Base-by-base conservation (phyloP, 2,113 vertebrate species). In the Hydrochoerus hydrochaeris region DNA sequence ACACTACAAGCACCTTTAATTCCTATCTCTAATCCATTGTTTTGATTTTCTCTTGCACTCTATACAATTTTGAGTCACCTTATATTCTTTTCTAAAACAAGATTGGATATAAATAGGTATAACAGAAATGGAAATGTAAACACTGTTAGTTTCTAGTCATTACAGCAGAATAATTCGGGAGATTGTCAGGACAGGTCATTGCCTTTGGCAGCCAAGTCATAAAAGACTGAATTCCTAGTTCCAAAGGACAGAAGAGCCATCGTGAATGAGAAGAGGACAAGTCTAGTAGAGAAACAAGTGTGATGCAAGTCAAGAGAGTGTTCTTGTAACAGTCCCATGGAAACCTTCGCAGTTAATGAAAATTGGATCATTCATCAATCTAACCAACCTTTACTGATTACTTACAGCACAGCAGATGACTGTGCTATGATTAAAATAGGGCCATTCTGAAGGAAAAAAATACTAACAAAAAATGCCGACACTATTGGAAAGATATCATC, bases 31-130 rank as follows among this genome's bases (percentile, higher is more conserved):
- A 41, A 49, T 44, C 5, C 67, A 19, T 52, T 62, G 16, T 73
- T 65, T 84, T 32, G 57, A 30, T 83, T 90, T 93, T 90, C 63
- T 86, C 57, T 88, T 84, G 35, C 41, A 81, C 90, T 41, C 28
- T 46, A 77, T 44, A 54, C 0, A 4, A 81, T 73, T 90, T 95
- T 35, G 58, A 85, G 52, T 24, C 26, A 81, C 20, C 28, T 78
- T 69, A 38, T 24, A 14, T 71, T 81, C 3, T 69, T 77, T 94
- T 71, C 57, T 77, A 38, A 69, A 17, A 58, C 32, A 54, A 85
- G 17, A n/a, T 67, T 73, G 19, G 65, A 1, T 91, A 7, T 81
- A 84, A 63, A n/a, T 32, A 62, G 38, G n/a, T 85, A 46, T 2
- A 28, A 62, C 38, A 62, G 63, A 75, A 85, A 85, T 35, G n/a